Conservation (phyloP, 2,888 invertebrate species). For the Melolontha melolontha region DNA sequence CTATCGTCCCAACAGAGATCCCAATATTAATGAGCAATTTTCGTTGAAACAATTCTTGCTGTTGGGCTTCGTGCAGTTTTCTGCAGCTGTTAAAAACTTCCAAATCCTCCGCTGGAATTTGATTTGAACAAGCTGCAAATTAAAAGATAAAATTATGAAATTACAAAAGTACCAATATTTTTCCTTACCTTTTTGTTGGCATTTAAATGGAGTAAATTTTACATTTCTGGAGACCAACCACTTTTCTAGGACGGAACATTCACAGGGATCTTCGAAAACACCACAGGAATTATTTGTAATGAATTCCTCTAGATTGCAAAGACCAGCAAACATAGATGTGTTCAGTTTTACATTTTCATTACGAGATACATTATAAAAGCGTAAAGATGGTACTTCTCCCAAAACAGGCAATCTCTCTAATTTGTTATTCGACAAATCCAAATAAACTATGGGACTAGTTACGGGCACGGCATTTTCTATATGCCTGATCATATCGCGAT, state of each 20-base stretch:
- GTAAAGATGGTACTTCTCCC: constrained; percentile 55
- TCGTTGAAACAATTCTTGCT: constrained; percentile 22
- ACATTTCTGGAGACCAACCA: constrained; percentile 58
- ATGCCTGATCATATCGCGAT: constrained; percentile 59
- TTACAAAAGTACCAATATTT: neutral
- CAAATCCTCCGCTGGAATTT: constrained; percentile 42
- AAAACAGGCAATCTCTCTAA: constrained; percentile 52
- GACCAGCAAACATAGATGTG: constrained; percentile 58
- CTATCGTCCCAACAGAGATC: constrained; percentile 28
- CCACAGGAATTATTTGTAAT: constrained; percentile 56
- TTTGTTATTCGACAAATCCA: constrained; percentile 59
- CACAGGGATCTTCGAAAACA: constrained; percentile 56
- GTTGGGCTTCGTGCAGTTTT: constrained; percentile 41
- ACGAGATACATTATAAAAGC: constrained; percentile 59
- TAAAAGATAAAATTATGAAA: neutral
- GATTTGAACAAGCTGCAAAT: constrained; percentile 44
- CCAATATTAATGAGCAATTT: constrained; percentile 39
- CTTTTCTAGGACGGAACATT: constrained; percentile 59
- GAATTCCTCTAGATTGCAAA: constrained; percentile 59
- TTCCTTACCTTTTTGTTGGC: constrained; percentile 54
- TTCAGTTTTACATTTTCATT: constrained; percentile 53
- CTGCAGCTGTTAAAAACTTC: constrained; percentile 45
- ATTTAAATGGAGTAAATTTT: constrained; percentile 55
- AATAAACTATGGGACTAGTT: constrained; percentile 56
- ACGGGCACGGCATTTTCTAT: constrained; percentile 58